Evolutionary conservation across 2,113 vertebrate species (phyloP), one percentile per base, ranked within the genome.

Genomic region (Hippoglossus stenolepis): DNA sequence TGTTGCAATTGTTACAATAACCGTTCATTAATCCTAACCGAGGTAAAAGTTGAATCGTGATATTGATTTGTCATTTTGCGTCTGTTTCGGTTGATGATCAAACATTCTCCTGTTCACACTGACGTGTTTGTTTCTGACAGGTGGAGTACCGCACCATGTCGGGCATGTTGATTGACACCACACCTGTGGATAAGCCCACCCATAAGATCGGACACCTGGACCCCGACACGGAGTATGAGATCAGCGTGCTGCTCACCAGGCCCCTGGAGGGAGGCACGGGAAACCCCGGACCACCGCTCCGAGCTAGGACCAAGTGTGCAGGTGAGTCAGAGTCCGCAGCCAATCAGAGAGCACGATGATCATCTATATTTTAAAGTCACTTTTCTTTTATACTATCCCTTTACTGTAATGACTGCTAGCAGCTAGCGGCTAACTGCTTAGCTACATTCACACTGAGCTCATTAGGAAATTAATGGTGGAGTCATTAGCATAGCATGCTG

Each of bases 121-220:
- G 24, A 8, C 49, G 5, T 53, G 4, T 8, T 21, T 9, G 3
- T 23, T 1, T 23, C 0, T 56, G 3, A 3, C 13, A 93, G 92
- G 92, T 99, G 23, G 97, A 99, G 73, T 99, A 98, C 79, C 96
- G 97, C 9, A 98, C 97, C 0, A 91, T 94, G 14, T 93, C 95
- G 0, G 97, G 98, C 12, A 97, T 95, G 91, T 92, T 97, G 95
- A 97, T 96, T 1, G 97, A 99, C 93, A 96, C 95, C 71, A 97
- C 98, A 0, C 96, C 96, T 0, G 97, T 98, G 20, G 97, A 98
- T 71, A 98, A 96, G 71, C 94, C 96, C 0, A 97, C 95, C 43
- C 98, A 98, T 18, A 99, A 99, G 91, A 97, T 99, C 2, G 97
- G 98, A 5, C 98, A 99, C 77, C 93, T 99, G 70, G 98, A 99